Conservation (phyloP, 2,888 invertebrate species). For the Parascotia fuliginaria region DNA sequence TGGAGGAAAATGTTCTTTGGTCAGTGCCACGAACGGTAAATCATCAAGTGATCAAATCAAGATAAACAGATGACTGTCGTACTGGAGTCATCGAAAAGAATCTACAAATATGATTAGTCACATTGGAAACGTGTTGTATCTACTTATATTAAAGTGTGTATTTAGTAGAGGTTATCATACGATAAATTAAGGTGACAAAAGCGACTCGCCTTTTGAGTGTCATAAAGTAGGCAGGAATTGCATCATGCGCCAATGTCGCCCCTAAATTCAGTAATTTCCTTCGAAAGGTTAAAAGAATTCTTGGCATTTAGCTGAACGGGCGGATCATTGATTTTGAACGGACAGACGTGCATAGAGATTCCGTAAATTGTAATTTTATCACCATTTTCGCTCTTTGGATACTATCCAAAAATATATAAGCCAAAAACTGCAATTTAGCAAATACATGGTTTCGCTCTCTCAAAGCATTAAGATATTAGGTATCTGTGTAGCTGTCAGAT, state of each 20-base stretch:
- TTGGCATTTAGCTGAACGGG: constrained; percentile 1
- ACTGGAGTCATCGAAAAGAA: no score
- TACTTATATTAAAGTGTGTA: no score
- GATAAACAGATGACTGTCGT: no score
- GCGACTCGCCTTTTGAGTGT: background rate
- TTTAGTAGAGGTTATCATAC: no score
- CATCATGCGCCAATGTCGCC: background rate
- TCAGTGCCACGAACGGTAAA: no score
- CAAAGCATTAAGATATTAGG: constrained; percentile 2
- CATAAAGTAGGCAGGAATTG: background rate
- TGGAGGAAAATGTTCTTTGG: no score
- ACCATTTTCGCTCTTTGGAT: constrained; percentile 30
- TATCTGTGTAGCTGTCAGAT: constrained; percentile 8
- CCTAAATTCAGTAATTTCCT: background rate
- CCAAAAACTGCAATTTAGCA: constrained; percentile 25
- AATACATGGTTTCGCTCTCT: constrained; percentile 12
- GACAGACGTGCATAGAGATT: constrained; percentile 13
- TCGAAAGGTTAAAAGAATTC: background rate
- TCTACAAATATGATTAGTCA: no score
- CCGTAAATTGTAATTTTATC: constrained; percentile 19
- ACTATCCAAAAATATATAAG: constrained; percentile 29
- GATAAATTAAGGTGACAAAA: background rate
- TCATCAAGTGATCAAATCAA: no score
- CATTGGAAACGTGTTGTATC: no score
- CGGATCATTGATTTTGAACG: constrained; percentile 15